Evolutionary conservation across 2,113 vertebrate genomes (phyloP), one percentile per base, ranked within the genome.

Genomic region (Talpa occidentalis): DNA sequence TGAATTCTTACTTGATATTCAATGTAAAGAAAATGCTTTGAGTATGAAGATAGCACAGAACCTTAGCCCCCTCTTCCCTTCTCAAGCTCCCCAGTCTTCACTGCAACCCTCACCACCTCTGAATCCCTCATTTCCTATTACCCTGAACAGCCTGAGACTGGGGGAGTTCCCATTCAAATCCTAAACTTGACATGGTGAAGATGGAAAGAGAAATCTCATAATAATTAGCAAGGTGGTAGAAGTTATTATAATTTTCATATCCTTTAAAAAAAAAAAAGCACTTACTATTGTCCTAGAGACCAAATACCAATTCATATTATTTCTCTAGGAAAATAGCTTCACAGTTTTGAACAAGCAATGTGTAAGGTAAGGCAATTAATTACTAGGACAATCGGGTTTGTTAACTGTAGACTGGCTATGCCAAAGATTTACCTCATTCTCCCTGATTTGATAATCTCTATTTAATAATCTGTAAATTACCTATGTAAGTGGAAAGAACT

Each of bases 111-210:
- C 30, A n/a, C 3, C 17, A 9, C 2, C 42, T 30, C 28, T 4
- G 5, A 24, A n/a, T n/a, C 21, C 26, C 10, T 44, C n/a, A 10
- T 64, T 64, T 91, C 60, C 40, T 72, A 40, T 26, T 6, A 47
- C 12, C 11, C 0, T 0, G 14, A 12, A 52, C 1, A 54, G 10
- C 30, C 9, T 2, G 5, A n/a, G 78, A 64, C 2, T 32, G 6
- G 37, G 49, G 21, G 40, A 40, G 32, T 10, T 14, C 9, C 17
- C 62, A 37, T 14, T 42, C 35, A 82, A 93, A 77, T 32, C 11
- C 82, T 69, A 52, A n/a, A 37, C 6, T 28, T 70, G 49, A 37
- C 12, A n/a, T 0, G 8, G 26, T 79, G 26, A 52, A 94, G 42
- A 37, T 47, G 7, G 8, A 80, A 73, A 4, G 26, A 77, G 42